Evolutionary conservation across 2,113 vertebrate genomes (phyloP), one percentile per base, ranked within the genome.

Genomic region (Thryonomys swinderianus): DNA sequence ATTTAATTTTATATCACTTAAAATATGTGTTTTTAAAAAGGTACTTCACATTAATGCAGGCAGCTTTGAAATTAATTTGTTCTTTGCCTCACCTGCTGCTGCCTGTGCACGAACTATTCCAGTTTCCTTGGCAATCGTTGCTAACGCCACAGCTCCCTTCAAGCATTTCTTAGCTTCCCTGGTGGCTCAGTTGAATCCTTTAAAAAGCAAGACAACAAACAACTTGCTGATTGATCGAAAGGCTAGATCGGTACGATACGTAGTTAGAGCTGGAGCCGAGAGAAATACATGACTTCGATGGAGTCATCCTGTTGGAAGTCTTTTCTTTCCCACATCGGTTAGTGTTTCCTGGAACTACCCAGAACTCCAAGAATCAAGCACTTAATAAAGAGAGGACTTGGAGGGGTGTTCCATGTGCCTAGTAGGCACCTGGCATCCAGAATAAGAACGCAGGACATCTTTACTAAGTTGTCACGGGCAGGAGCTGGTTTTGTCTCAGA

Each of bases 121-220:
- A 18, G 95, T 97, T 97, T 95, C 97, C 97, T 87, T 96, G 94
- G 96, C 90, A 71, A 95, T 97, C 71, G 97, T 97, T 97, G 95
- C 96, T 66, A 96, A 91, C 1, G 10, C 81, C 69, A 57, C 85
- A 83, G 4, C 53, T 91, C 74, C 92, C 69, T 88, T 67, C 57
- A 74, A 83, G 79, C 71, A 3, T 74, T 85, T 88, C 90, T 93
- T 83, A 51, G 86, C 53, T 84, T 90, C 90, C 69, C 86, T 57
- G 80, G 83, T 66, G 94, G 16, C 62, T 94, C 37, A 48, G 55
- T 71, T 88, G 88, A 84, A 87, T 21, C 73, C 69, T 95, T 92
- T 55, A n/a, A 79, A 90, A 32, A 12, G 23, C 61, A 76, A 30
- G 79, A 64, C 42, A 80, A 32, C 90, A 87, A 83, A 73, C 64